Conservation (phyloP, 2,888 invertebrate species). For the Adineta ricciae region DNA sequence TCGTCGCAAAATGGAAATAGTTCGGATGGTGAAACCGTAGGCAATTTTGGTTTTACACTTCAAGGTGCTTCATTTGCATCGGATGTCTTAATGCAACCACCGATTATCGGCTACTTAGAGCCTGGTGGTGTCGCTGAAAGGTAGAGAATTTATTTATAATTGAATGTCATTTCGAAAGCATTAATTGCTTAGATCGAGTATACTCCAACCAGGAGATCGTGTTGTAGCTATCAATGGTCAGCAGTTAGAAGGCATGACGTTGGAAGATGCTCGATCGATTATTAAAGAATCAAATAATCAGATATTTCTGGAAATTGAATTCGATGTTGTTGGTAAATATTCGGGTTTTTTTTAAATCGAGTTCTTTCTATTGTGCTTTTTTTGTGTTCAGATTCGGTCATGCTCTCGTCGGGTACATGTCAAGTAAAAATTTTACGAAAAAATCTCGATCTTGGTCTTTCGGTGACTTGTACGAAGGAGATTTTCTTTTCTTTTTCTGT, state of each 20-base stretch:
- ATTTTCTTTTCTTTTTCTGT: no score
- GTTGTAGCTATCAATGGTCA: constrained; percentile 73
- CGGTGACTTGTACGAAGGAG: constrained; percentile 22
- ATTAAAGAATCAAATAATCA: constrained; percentile 51
- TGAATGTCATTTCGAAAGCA: not conserved
- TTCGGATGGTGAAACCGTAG: not conserved
- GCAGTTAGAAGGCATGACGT: constrained; percentile 52
- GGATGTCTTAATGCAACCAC: constrained; percentile 43
- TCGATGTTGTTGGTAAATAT: constrained; percentile 63
- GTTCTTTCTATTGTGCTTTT: no score
- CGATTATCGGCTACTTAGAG: constrained; percentile 54
- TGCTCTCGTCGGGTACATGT: constrained; percentile 79
- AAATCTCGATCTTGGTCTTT: constrained; percentile 68
- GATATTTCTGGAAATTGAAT: constrained; percentile 71
- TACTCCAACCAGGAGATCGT: constrained; percentile 62
- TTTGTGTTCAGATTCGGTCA: constrained; percentile 76
- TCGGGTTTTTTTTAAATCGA: constrained; percentile 34
- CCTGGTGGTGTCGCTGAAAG: constrained; percentile 57
- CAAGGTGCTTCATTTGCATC: constrained; percentile 46
- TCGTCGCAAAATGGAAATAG: not conserved
- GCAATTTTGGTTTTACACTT: constrained; percentile 54
- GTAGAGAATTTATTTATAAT: constrained; percentile 41
- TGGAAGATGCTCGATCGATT: constrained; percentile 49
- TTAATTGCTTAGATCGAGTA: constrained; percentile 40
- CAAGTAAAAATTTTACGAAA: constrained; percentile 69